Conservation (phyloP, 2,888 invertebrate genomes). For the Ectobius pallidus region DNA sequence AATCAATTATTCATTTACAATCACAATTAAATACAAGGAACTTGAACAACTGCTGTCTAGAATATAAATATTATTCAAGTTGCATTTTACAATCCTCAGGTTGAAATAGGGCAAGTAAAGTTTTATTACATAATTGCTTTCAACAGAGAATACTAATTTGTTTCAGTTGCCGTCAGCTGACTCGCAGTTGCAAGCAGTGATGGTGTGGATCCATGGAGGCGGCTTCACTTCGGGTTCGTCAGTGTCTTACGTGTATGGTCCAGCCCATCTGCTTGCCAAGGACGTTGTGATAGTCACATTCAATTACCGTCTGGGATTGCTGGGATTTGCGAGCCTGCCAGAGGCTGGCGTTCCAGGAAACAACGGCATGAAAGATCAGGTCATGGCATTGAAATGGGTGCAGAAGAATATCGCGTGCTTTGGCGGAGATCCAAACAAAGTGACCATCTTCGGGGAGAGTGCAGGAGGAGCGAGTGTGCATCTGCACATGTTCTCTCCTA, state of each 20-base stretch:
- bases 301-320: constrained; percentile 39
- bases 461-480: constrained; percentile 1
- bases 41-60: no score
- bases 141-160: no score
- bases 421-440: neutral
- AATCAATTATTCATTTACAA: neutral
- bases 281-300: constrained; percentile 1
- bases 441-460: constrained; percentile 9
- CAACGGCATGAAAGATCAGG: constrained; percentile 7
- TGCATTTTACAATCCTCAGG: no score
- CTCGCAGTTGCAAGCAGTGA: neutral
- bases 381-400: constrained; percentile 1
- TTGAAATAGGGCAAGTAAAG: neutral
- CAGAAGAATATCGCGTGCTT: neutral
- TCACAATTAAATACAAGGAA: neutral
- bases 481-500: constrained; percentile 1
- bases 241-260: neutral
- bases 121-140: no score
- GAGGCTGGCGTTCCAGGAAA: no score
- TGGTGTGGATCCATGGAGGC: neutral
- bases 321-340: no score
- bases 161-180: neutral
- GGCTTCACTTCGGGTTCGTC: neutral
- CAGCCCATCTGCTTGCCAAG: neutral
- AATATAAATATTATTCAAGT: no score